Conservation (phyloP, 2,888 invertebrate species). For the Phlogophora meticulosa region DNA sequence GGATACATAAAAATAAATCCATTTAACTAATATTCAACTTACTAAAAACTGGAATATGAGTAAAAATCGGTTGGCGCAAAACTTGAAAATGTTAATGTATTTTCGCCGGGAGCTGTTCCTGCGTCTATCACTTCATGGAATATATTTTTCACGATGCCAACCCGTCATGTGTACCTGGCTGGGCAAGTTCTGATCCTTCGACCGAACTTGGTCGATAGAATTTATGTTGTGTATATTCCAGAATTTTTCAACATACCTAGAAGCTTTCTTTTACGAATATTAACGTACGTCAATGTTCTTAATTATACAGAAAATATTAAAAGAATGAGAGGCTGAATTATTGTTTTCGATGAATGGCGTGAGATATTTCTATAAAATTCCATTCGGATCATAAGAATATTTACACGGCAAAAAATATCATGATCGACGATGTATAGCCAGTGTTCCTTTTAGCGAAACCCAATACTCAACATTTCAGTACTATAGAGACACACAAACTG, state of each 20-base stretch:
- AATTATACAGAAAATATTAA: background rate
- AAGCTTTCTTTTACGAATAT: background rate
- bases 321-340: background rate
- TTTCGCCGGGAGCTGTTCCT: slow-evolving; percentile 63
- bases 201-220: slow-evolving; percentile 59
- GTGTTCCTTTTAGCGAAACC: slow-evolving; percentile 25
- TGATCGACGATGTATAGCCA: background rate
- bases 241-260: background rate
- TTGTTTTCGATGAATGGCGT: background rate
- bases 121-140: slow-evolving; percentile 70
- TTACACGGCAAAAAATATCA: slow-evolving; percentile 5
- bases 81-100: slow-evolving; percentile 68
- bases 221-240: slow-evolving; percentile 49
- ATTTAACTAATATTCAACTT: background rate
- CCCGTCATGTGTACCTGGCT: slow-evolving; percentile 69
- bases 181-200: slow-evolving; percentile 71
- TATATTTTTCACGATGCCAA: slow-evolving; percentile 82
- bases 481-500: slow-evolving; percentile 22
- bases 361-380: slow-evolving; percentile 10
- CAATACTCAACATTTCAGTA: slow-evolving; percentile 26
- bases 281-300: background rate
- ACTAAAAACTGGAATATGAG: slow-evolving; percentile 18
- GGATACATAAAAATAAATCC: background rate
- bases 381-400: background rate
- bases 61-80: slow-evolving; percentile 38